Base-by-base conservation (phyloP, 1,140 invertebrate genomes). In the Bactericera cockerelli region DNA sequence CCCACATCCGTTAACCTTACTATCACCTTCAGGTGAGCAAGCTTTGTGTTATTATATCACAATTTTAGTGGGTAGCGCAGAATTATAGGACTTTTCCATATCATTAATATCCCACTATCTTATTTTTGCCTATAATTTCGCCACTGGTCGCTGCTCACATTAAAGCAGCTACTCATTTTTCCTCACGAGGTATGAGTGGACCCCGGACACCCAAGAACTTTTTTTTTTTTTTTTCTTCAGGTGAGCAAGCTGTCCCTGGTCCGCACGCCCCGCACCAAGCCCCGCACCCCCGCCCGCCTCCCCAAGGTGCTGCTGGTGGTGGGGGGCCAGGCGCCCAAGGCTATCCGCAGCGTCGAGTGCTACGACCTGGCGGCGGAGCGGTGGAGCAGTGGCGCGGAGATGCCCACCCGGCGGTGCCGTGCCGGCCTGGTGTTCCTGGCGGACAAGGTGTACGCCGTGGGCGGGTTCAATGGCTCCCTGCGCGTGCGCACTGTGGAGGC, bases 281-380 rank as follows among this genome's bases (percentile, higher is more conserved):
- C 84, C 28, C 74, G 91, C 59, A 87, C 88, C 67, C 88, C 90
- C 24, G 77, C 89, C 65, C 84, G 86, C 31, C 73, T 89, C 65
- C 89, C 90, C n/a, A 93, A 93, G 77, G 82, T 84, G 55, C 72
- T 94, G 65, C 72, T 94, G 14, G 91, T 93, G 22, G 91, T 95
- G 59, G 93, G 93, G 36, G 93, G 93, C 1, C 93, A 97, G 75
- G 92, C 93, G 26, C 93, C 93, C 1, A 97, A 97, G 75, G 93
- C 93, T 0, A 93, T 94, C 62, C 79, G 90, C 59, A 89, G 86
- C 65, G 90, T 93, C 38, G 91, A 94, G 71, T 89, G 87, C 71
- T 93, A 84, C 70, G 88, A 93, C 74, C 84, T 93, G 67, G 84
- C 86, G 62, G 81, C 87, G 64, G 87, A 89, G 66, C 75, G 77